Evolutionary conservation across 1,140 invertebrate genomes (phyloP).

Genomic region (Atopsyche davidsoni): DNA sequence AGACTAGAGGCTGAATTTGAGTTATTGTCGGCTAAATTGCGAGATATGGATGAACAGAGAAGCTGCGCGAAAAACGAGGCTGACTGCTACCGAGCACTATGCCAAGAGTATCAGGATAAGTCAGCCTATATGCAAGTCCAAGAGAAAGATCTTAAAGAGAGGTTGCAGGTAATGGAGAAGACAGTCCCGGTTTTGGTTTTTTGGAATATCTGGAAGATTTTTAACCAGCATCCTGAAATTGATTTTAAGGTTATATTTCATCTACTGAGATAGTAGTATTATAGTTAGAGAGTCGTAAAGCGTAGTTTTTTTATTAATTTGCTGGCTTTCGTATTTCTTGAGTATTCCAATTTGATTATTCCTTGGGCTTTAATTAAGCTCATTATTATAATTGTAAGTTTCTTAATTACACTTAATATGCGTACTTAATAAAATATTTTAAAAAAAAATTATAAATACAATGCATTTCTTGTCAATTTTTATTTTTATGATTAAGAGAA

Average conservation of each 20-base stretch:
- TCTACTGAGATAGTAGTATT: too few species aligned
- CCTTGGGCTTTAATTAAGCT: too few species aligned
- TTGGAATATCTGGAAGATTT: slow-evolving; percentile 50
- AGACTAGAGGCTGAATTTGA: slow-evolving; percentile 49
- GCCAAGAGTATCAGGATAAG: slow-evolving; percentile 51
- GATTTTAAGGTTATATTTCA: slow-evolving; percentile 28
- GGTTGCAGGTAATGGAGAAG: slow-evolving; percentile 56
- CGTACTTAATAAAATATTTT: too few species aligned
- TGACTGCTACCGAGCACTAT: slow-evolving; percentile 41
- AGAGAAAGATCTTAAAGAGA: slow-evolving; percentile 52
- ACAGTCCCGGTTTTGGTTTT: slow-evolving; percentile 59
- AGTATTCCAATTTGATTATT: too few species aligned
- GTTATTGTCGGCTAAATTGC: slow-evolving; percentile 43
- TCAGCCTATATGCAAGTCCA: slow-evolving; percentile 35
- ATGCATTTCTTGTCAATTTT: too few species aligned
- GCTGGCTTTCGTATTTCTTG: too few species aligned
- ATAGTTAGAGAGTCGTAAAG: too few species aligned
- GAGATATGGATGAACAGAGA: slow-evolving; percentile 51
- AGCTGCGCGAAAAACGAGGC: slow-evolving; percentile 48
- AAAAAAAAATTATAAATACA: too few species aligned
- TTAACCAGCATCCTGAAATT: slow-evolving; percentile 21
- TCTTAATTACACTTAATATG: too few species aligned
- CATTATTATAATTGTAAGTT: too few species aligned
- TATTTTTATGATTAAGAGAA: too few species aligned
- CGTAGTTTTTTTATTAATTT: too few species aligned